Conservation (phyloP, 2,113 vertebrate species). For the Glaucidium brasilianum region DNA sequence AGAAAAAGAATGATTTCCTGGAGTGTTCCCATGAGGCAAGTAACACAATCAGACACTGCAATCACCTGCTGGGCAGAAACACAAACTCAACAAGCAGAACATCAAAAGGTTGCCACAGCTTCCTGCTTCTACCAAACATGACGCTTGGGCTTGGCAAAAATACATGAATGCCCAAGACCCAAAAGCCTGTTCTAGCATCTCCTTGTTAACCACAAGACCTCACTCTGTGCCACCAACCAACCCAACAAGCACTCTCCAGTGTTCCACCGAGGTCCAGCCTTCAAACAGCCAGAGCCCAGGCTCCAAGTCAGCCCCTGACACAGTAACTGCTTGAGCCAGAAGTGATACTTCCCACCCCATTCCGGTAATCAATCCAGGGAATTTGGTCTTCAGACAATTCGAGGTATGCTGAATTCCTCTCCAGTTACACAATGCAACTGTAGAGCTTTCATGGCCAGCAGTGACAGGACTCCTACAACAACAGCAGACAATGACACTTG, state of each 20-base stretch:
- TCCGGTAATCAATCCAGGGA: too few relatives aligned
- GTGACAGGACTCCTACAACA: neutral
- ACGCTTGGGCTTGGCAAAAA: neutral
- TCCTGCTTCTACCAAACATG: neutral
- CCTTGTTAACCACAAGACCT: neutral
- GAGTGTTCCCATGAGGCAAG: neutral
- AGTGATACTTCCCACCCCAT: neutral
- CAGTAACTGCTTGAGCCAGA: neutral
- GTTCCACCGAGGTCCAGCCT: accelerated
- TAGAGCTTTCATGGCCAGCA: neutral
- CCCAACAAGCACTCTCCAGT: neutral
- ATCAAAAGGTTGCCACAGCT: neutral
- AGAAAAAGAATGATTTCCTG: neutral
- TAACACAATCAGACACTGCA: neutral
- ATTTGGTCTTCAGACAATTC: neutral
- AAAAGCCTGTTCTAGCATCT: neutral
- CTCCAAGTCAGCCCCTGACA: neutral
- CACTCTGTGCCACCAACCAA: accelerated
- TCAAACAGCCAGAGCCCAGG: neutral
- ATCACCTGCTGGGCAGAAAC: neutral
- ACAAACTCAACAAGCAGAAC: neutral
- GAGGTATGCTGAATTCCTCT: neutral
- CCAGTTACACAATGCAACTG: neutral
- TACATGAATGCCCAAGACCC: accelerated
- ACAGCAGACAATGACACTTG: neutral